Conservation (phyloP, 2,797 vertebrate genomes). For the Ispidina lecontei region DNA sequence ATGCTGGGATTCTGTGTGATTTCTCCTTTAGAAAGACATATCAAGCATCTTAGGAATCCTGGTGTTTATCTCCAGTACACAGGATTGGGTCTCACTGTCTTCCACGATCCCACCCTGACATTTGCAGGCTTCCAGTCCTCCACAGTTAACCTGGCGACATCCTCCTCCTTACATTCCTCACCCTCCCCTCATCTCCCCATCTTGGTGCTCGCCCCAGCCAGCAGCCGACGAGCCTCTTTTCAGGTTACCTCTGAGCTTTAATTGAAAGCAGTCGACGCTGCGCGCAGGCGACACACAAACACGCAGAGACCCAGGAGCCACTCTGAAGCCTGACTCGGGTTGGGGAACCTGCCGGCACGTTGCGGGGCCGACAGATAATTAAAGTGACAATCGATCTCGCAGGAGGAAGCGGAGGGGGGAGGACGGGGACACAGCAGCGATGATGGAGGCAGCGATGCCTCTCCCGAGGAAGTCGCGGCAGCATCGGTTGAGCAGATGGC, state of each 20-base stretch:
- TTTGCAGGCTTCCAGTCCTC: not conserved
- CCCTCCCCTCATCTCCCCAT: not conserved
- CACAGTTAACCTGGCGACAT: not conserved
- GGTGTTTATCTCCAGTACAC: rapidly evolving
- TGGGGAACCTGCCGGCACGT: conserved; percentile 64
- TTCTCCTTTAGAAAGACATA: not conserved
- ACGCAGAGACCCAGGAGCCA: conserved; percentile 16
- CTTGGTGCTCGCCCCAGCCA: not conserved
- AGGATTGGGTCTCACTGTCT: rapidly evolving
- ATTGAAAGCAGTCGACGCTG: conserved; percentile 64
- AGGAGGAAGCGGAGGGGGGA: not conserved
- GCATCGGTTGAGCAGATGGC: not conserved
- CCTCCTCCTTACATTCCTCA: not conserved
- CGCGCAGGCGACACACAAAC: not conserved
- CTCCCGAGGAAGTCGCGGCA: not conserved
- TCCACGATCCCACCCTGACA: rapidly evolving
- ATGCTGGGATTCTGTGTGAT: not conserved
- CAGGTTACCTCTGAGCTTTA: conserved; percentile 53
- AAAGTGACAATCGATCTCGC: conserved; percentile 64
- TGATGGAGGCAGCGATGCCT: not conserved
- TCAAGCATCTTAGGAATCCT: not conserved
- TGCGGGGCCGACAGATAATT: conserved; percentile 64
- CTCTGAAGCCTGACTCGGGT: conserved; percentile 58
- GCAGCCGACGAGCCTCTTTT: not conserved
- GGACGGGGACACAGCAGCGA: not conserved